Base-by-base conservation (phyloP, 2,797 vertebrate genomes). In the Psittacula echo region DNA sequence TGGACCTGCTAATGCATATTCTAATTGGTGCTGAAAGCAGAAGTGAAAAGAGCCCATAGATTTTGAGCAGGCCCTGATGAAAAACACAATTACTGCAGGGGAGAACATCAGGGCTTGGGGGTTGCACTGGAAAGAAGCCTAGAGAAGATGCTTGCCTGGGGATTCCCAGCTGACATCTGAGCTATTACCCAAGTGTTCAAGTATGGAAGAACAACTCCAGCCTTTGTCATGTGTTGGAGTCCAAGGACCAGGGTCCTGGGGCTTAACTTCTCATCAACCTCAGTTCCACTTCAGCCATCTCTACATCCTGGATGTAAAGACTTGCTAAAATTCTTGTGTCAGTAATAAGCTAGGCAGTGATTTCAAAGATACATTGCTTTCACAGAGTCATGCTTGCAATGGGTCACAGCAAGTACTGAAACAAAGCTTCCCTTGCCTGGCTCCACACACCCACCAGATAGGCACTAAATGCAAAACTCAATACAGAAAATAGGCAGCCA, bases 311-410 rank as follows among this genome's bases (percentile, higher is more conserved):
- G 29, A 11, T 34, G 45, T 10, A 18, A 64, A 30, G 14, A 12
- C 32, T 41, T 70, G 30, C n/a, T 56, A 18, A 13, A 32, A 0
- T 0, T 1, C n/a, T 53, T 29, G 34, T 39, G 19, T 42, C 23
- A 22, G 47, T 18, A 27, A 45, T 32, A 32, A 58, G 9, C 10
- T 18, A 42, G 27, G 30, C 42, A 67, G 48, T 1, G 13, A 51
- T 56, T 70, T 75, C 54, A 14, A 5, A 56, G 15, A 21, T 21
- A n/a, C 6, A 1, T 17, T 34, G 10, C 23, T 71, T 32, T 30
- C 47, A 26, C 44, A 1, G 0, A 70, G 11, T 3, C 1, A 0
- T 29, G 8, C 42, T 83, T 10, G 0, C 50, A 6, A 1, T 3
- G n/a, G 27, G 12, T 37, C 66, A 53, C 44, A 47, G 60, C 32